Evolutionary conservation across 2,797 vertebrate genomes (phyloP), one percentile per base, ranked within the genome.

Genomic region (Borostomias antarcticus): DNA sequence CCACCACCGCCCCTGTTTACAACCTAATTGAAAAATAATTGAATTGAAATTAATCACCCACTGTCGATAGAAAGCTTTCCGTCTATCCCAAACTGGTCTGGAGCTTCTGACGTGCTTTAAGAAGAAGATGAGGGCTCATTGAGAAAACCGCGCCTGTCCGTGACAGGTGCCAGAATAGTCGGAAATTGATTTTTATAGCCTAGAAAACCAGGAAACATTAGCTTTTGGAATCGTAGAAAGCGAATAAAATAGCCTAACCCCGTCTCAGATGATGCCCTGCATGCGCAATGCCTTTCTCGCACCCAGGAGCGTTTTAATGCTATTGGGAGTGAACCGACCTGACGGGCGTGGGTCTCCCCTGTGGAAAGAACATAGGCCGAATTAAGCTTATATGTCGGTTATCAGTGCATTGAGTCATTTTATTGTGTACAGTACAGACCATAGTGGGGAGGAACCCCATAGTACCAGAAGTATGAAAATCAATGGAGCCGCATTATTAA

Each of bases 401-500:
- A 7, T 15, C 2, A 17, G 40, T 17, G 40, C 40, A 17, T 43
- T 13, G 2, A 15, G 35, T 58, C 32, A 33, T 33, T 23, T 58
- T 21, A 21, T n/a, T 13, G 32, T 30, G 40, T 43, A n/a, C 40
- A 43, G 8, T 13, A 43, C 40, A 43, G 40, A 3, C 15, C n/a
- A 17, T n/a, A 4, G 40, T 43, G 40, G 40, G 40, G 15, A 17
- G 40, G 15, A 17, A 7, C 2, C 4, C 21, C 57, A 40, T 28
- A 11, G 33, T 26, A 23, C 10, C 40, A 43, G 40, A 15, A 1
- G 5, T 43, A 43, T 40, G 30, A 58, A 40, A 9, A 4, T 37
- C 32, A 52, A 5, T 23, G 43, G n/a, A 35, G 57, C 15, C 13
- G 76, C 74, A 50, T 88, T 81, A 89, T 89, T 89, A 57, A 80